These are phyloP conservation scores for Isoperla grammatica DNA, from an alignment of 2,888 invertebrate species.

Conservation along the genomic window DNA sequence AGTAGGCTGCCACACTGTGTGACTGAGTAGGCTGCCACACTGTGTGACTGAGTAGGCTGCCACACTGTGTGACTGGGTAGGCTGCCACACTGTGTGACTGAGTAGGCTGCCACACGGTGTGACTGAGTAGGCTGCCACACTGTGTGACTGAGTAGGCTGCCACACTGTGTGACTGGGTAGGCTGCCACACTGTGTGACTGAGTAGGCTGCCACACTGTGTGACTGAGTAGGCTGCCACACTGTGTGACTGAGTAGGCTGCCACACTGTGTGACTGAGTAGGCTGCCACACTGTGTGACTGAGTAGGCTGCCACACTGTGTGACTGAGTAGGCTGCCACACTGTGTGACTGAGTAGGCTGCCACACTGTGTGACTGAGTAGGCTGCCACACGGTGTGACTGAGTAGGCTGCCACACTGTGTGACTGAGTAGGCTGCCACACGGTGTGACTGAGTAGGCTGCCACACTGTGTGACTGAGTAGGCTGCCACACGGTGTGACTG, in stretches of 20 bases:
- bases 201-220: constrained; percentile 12
- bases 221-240: too few relatives aligned
- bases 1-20: constrained; percentile 7
- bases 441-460: constrained; percentile 14
- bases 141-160: constrained; percentile 14
- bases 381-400: too few relatives aligned
- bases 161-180: not conserved
- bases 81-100: too few relatives aligned
- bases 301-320: constrained; percentile 12
- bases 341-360: constrained; percentile 14
- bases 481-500: too few relatives aligned
- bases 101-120: constrained; percentile 12
- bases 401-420: constrained; percentile 12
- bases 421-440: too few relatives aligned
- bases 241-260: constrained; percentile 14
- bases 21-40: too few relatives aligned
- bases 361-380: not conserved
- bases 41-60: constrained; percentile 14
- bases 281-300: too few relatives aligned
- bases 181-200: too few relatives aligned
- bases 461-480: not conserved
- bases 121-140: too few relatives aligned
- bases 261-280: not conserved
- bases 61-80: not conserved
- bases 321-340: too few relatives aligned